These are phyloP conservation scores for Arrhopalites spinosus DNA, from an alignment of 2,888 invertebrate species.

Conservation along the genomic window DNA sequence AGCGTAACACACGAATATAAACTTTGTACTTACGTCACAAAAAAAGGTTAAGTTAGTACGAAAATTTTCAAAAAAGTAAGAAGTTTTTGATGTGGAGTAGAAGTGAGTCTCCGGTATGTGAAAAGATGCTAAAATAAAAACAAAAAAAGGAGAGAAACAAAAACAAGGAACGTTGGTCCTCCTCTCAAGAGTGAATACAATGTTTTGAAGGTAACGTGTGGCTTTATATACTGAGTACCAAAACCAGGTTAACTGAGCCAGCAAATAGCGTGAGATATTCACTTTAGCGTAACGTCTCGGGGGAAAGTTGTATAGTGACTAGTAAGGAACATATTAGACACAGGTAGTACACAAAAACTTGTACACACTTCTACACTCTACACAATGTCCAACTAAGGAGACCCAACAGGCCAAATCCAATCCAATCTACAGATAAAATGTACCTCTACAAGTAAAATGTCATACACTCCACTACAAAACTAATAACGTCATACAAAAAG, in stretches of 20 bases:
- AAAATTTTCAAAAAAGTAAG: not conserved
- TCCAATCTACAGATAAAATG: not conserved
- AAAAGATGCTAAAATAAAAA: not conserved
- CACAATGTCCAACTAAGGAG: not conserved
- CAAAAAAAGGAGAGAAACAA: not conserved
- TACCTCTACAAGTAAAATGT: too few species aligned
- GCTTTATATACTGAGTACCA: constrained; percentile 31
- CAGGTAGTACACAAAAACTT: not conserved
- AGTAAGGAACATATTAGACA: not conserved
- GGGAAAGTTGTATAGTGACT: constrained; percentile 21
- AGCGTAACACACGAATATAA: not conserved
- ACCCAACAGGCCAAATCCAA: not conserved
- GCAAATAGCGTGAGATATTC: constrained; percentile 29
- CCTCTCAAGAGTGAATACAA: constrained; percentile 15
- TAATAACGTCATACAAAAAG: too few species aligned
- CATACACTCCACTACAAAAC: too few species aligned
- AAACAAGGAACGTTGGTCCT: constrained; percentile 2
- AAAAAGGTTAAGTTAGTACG: not conserved
- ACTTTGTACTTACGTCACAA: constrained; percentile 4
- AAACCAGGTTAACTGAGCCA: constrained; percentile 32
- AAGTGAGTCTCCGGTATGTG: too few species aligned
- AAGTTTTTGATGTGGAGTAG: not conserved
- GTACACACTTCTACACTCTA: not conserved
- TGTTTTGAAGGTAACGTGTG: constrained; percentile 17
- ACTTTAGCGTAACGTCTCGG: constrained; percentile 33